phyloP scores from a whole-genome alignment of 1,140 invertebrate genomes.

The Pseudobourletiella spinata region DNA sequence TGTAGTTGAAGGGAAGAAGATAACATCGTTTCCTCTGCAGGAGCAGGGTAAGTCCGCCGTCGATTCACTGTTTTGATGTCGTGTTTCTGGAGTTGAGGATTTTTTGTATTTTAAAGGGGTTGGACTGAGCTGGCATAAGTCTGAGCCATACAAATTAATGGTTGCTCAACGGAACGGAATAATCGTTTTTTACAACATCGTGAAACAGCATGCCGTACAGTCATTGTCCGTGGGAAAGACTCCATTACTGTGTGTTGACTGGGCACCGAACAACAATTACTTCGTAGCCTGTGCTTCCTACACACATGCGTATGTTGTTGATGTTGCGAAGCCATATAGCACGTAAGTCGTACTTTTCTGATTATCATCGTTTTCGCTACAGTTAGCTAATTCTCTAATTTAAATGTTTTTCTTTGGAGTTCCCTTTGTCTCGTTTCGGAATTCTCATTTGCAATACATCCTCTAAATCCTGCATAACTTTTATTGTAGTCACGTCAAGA shows the following conservation, averaged over 20 bases:
- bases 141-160: constrained; percentile 21
- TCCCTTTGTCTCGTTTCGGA: no score
- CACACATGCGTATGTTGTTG: constrained; percentile 2
- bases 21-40: not conserved
- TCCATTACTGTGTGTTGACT: constrained; percentile 14
- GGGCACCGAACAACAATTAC: constrained; percentile 6
- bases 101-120: no score
- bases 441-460: no score
- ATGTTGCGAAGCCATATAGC: constrained; percentile 9
- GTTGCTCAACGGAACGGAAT: constrained; percentile 16
- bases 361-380: no score
- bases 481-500: constrained; percentile 1
- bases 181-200: constrained; percentile 19
- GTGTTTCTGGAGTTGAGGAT: no score
- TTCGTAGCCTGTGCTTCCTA: constrained; percentile 2
- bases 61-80: no score
- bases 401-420: no score
- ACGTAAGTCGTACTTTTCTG: constrained; percentile 5
- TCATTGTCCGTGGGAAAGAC: constrained; percentile 2
- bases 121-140: constrained; percentile 13
- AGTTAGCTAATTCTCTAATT: no score
- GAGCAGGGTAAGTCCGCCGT: not conserved
- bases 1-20: not conserved
- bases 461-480: not conserved
- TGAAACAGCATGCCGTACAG: constrained; percentile 16